Percentiles rank a stretch among this genome's conserved stretches.
These are phyloP conservation scores for Pycnonotus jocosus DNA, from an alignment of 2,113 vertebrate genomes.

Conservation along the genomic window DNA sequence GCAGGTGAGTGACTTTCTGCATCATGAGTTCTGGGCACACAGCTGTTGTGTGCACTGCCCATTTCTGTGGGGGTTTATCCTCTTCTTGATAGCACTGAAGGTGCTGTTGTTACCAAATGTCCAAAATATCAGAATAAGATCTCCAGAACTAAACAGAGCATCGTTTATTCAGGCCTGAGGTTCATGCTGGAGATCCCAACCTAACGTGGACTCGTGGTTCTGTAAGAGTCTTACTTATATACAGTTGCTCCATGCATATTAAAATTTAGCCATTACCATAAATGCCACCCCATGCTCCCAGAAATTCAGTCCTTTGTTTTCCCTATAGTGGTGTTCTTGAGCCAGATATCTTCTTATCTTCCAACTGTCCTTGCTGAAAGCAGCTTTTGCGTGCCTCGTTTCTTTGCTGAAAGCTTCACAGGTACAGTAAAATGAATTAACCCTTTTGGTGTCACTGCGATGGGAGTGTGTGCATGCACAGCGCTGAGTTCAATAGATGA, in stretches of 20 bases:
- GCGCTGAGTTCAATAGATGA: no score
- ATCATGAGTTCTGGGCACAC: accelerated
- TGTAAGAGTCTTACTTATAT: neutral
- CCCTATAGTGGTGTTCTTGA: no score
- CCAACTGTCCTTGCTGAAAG: no score
- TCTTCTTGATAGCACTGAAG: neutral
- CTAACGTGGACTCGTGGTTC: accelerated
- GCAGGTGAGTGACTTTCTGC: neutral
- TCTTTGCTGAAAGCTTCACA: no score
- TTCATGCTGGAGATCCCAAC: neutral
- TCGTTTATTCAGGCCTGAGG: neutral
- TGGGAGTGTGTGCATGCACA: no score
- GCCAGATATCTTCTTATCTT: no score
- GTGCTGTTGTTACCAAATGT: neutral
- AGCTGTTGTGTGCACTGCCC: neutral
- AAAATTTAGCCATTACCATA: neutral
- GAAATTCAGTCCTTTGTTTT: neutral
- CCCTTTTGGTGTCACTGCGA: no score
- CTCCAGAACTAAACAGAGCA: neutral
- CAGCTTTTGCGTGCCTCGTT: no score
- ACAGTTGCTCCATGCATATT: neutral
- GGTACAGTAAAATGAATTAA: no score
- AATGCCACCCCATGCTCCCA: neutral
- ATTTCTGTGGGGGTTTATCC: neutral
- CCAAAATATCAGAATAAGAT: neutral